phyloP scores from a whole-genome alignment of 2,797 vertebrate species.

The Cirrhinus mrigala region DNA sequence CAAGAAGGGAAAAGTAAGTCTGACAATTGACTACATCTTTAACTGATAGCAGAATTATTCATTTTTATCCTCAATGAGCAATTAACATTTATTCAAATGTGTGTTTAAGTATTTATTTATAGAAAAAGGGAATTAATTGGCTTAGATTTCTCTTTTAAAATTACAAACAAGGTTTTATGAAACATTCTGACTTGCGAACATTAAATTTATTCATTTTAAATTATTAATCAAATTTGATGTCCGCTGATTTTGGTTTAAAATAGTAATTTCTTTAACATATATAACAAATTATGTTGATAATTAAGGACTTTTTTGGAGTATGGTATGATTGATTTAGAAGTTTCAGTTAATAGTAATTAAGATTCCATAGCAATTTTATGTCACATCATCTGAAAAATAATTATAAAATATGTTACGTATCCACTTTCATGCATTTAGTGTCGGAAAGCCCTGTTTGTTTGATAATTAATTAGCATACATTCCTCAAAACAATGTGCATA shows the following conservation, averaged over 20 bases:
- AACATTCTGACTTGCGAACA: neutral
- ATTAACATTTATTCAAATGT: neutral
- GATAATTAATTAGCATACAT: neutral
- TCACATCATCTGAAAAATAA: neutral
- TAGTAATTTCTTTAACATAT: neutral
- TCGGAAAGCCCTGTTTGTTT: neutral
- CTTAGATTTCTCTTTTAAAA: neutral
- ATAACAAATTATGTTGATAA: neutral
- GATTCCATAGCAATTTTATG: neutral
- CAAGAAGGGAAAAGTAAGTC: constrained; percentile 70
- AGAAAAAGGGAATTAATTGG: neutral
- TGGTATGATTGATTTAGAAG: neutral
- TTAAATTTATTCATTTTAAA: neutral
- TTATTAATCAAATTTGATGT: neutral
- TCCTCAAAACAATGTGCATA: neutral
- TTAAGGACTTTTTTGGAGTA: neutral
- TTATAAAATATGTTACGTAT: neutral
- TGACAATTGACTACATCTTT: neutral
- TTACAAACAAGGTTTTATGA: neutral
- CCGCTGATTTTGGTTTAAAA: neutral
- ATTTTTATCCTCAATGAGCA: neutral
- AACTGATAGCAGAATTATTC: neutral
- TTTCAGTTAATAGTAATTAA: neutral
- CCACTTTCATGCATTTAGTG: neutral
- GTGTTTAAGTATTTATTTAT: neutral